Percentiles rank a stretch among this genome's conserved stretches.
Evolutionary conservation across 2,888 invertebrate species (phyloP).

Genomic region (Mythimna loreyi): DNA sequence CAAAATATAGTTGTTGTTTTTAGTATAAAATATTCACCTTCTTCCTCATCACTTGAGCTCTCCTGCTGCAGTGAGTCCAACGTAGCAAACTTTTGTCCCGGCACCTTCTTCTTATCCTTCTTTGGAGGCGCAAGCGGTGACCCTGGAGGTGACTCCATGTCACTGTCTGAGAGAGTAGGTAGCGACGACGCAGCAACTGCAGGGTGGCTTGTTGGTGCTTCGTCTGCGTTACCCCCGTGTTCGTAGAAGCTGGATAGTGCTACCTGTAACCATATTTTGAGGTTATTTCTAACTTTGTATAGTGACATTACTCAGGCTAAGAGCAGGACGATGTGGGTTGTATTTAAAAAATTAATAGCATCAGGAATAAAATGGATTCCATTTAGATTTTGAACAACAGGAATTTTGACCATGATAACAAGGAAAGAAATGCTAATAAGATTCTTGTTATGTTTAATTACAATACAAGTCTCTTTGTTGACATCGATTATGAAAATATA

Average conservation of each 20-base stretch:
- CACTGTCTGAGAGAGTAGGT: constrained; percentile 82
- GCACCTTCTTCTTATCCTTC: constrained; percentile 81
- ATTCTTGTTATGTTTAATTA: constrained; percentile 7
- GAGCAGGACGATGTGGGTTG: not conserved
- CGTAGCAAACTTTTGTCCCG: constrained; percentile 91
- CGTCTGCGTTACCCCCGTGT: constrained; percentile 91
- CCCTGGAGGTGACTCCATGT: constrained; percentile 83
- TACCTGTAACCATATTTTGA: constrained; percentile 85
- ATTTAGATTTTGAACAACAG: not conserved
- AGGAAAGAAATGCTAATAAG: constrained; percentile 13
- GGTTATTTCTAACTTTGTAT: not conserved
- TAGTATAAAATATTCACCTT: constrained; percentile 79
- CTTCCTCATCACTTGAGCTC: constrained; percentile 92
- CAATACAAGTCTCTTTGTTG: constrained; percentile 1
- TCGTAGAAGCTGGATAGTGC: constrained; percentile 96
- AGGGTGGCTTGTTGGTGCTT: constrained; percentile 78
- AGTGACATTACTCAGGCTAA: not conserved
- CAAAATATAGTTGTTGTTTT: no score
- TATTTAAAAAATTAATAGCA: not conserved
- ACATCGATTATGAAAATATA: not conserved
- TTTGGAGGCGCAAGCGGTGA: constrained; percentile 77
- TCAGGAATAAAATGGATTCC: not conserved
- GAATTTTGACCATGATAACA: not conserved
- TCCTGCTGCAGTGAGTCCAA: constrained; percentile 90
- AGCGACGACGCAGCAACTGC: constrained; percentile 71